These are phyloP conservation scores for Dipus sagitta DNA, from an alignment of 2,797 vertebrate species.

Conservation along the genomic window DNA sequence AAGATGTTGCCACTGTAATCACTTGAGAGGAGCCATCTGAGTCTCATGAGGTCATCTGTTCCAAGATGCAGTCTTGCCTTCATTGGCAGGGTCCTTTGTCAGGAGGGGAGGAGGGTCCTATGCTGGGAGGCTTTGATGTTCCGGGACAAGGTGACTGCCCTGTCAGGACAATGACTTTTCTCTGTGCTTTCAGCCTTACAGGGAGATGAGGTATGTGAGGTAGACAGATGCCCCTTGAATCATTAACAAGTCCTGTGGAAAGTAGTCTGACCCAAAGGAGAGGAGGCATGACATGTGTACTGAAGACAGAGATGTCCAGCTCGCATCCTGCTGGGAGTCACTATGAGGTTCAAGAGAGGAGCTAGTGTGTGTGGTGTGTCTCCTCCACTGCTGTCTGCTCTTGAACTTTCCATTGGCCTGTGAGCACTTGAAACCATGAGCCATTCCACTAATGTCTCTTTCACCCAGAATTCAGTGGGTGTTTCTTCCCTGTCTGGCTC, in stretches of 20 bases:
- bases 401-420: background rate
- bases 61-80: background rate
- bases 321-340: background rate
- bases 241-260: background rate
- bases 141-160: background rate
- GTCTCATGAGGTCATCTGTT: background rate
- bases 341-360: rapidly evolving
- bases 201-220: background rate
- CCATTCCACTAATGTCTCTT: background rate
- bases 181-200: background rate
- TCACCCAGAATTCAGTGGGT: background rate
- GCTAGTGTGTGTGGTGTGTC: no score
- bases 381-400: background rate
- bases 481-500: background rate
- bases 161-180: background rate
- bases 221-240: background rate
- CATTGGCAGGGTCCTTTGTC: no score
- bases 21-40: background rate
- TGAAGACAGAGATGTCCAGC: background rate
- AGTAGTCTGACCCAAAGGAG: background rate
- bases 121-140: background rate
- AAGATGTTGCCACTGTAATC: background rate
- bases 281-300: background rate
- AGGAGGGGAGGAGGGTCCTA: background rate
- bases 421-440: background rate